Base-by-base conservation (phyloP, 2,797 vertebrate species). In the Schizopygopsis pylzovi region DNA sequence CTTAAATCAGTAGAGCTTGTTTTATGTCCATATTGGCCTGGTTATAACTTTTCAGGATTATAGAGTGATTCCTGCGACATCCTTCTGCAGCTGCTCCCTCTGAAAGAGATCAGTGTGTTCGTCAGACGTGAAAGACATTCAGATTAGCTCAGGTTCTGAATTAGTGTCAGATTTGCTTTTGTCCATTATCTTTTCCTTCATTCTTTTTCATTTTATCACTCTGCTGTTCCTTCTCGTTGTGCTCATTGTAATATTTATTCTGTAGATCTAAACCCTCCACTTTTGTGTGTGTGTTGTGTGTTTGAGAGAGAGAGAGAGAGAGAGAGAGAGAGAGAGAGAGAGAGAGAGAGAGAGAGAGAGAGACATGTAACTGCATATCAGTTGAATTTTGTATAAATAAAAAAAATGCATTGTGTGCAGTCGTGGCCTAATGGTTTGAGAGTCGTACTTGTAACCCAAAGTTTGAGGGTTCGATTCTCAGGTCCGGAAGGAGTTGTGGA, bases 51-150 rank as follows among this genome's bases (percentile, higher is more conserved):
- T 52, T 18, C 22, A 16, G 33, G 33, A 33, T 33, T 33, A 33
- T 33, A 83, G 22, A 65, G 45, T 43, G 82, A 83, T 83, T 75
- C 82, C 22, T 37, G 47, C 73, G 33, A 65, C 59, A 73, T 82
- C 49, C 20, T 83, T 37, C 47, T 70, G 72, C 86, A 85, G 83
- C 83, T 85, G 82, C 39, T 82, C 4, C 22, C 61, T 63, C 49
- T 87, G 56, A 87, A 75, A 70, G 56, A 71, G 43, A 54, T 63
- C 39, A 63, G 77, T 81, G 82, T 68, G 20, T 52, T 3, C 54
- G 61, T 65, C 84, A 77, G 71, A 18, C 13, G 22, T 70, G 41
- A 25, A 49, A n/a, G 73, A 41, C 65, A 45, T 54, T 70, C 33
- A 59, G 63, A 78, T 81, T 61, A 85, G 28, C 22, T 49, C 33